Evolutionary conservation across 2,888 invertebrate species (phyloP), one percentile per base, ranked within the genome.

Genomic region (Hydraecia micacea): DNA sequence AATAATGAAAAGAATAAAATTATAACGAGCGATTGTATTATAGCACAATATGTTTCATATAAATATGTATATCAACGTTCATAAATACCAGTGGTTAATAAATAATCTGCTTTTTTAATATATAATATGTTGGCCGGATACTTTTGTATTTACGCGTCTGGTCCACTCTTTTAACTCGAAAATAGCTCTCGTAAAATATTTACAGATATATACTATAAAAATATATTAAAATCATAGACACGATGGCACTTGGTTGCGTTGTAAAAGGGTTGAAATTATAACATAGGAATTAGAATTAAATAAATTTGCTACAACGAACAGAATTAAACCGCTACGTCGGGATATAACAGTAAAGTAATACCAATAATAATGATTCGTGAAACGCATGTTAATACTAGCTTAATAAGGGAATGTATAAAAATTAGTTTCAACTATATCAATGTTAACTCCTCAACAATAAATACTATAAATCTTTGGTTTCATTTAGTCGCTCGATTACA

Each of bases 391-490:
- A 88, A 82, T 75, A 88, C 81, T 86, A 87, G 79, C 86, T 83
- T 83, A 79, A 80, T 82, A 89, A 87, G 92, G 96, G 95, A 95
- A 95, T 94, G 95, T 95, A 95, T 94, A 95, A 95, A 95, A 95
- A 94, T 95, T 94, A 95, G 91, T 93, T 93, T 93, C 93, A 93
- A 94, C 94, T 95, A 94, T 94, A 94, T 93, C 94, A 92, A 93
- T 91, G 94, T 94, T 93, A 94, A 92, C 93, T 93, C 93, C 92
- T 94, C 95, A 94, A 95, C 94, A 95, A 95, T 96, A 96, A 96
- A 96, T 96, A 96, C 95, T 96, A 95, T 94, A 95, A 95, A 95
- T 96, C 96, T 96, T 96, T 96, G 96, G 96, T 95, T 95, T 95
- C 93, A 94, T 94, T 94, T 94, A 95, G 95, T 95, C 95, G 94